A percentile compares a stretch with the other conserved stretches of the same genome.
Conservation (phyloP, 2,888 invertebrate genomes). For the Pollenia labialis region DNA sequence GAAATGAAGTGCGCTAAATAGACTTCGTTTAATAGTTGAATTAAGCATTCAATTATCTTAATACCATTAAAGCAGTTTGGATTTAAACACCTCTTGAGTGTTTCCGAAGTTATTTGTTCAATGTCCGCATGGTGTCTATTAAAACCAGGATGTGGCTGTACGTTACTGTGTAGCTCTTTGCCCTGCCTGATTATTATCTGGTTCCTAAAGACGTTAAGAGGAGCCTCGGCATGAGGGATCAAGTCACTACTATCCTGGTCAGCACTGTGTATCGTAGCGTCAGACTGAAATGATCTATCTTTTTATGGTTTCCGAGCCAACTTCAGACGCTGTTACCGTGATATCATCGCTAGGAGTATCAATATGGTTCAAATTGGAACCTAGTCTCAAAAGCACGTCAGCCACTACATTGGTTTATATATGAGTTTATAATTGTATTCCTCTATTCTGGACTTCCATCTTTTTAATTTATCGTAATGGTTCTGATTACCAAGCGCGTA, state of each 20-base stretch:
- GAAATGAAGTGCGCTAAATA: too few relatives aligned
- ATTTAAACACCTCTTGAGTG: background rate
- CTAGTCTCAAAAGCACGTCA: slow-evolving; percentile 56
- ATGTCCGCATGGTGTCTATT: background rate
- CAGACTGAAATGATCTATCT: background rate
- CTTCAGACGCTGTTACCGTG: background rate
- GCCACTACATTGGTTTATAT: slow-evolving; percentile 66
- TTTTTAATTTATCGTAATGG: slow-evolving; percentile 49
- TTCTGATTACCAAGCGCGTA: slow-evolving; percentile 37
- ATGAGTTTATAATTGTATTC: slow-evolving; percentile 69
- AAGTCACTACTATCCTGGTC: slow-evolving; percentile 70
- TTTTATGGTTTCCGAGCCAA: background rate
- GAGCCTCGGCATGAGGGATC: slow-evolving; percentile 52
- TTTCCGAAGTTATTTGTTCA: background rate
- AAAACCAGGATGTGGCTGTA: slow-evolving; percentile 41
- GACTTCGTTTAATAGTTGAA: too few relatives aligned
- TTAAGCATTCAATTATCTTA: too few relatives aligned
- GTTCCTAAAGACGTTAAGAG: slow-evolving; percentile 52
- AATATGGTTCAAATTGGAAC: slow-evolving; percentile 1
- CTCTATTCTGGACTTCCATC: slow-evolving; percentile 67
- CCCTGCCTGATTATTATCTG: slow-evolving; percentile 60
- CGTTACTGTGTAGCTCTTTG: slow-evolving; percentile 6
- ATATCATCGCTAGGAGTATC: background rate
- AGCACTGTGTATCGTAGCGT: slow-evolving; percentile 59
- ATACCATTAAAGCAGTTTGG: too few relatives aligned